Evolutionary conservation across 37 sponge, comb jelly and placozoan genomes (phyloP).

Genomic region (Beroe ovata): DNA sequence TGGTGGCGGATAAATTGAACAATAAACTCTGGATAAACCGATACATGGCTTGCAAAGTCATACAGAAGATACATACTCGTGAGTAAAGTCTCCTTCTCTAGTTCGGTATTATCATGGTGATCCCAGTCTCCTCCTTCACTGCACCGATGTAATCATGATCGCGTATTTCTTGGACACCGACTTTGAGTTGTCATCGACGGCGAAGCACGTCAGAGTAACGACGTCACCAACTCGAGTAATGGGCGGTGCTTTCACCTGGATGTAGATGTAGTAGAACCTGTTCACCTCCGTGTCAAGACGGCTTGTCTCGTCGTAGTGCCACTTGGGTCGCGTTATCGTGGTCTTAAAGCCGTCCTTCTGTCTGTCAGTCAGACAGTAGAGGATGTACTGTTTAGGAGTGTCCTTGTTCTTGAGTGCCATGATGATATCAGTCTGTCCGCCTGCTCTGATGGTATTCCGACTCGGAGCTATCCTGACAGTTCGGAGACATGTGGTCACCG

Average conservation of each 20-base stretch:
- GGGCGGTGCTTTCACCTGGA: slow-evolving; percentile 41
- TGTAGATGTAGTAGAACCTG: slow-evolving; percentile 39
- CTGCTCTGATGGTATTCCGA: not conserved
- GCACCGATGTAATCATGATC: slow-evolving; percentile 1
- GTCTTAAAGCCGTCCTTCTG: slow-evolving; percentile 30
- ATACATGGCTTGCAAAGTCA: slow-evolving; percentile 67
- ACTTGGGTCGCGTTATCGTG: slow-evolving; percentile 17
- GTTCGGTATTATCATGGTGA: not conserved
- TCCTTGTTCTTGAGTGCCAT: slow-evolving; percentile 34
- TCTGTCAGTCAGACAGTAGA: slow-evolving; percentile 23
- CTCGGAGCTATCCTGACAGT: not conserved
- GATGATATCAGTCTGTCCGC: slow-evolving; percentile 8
- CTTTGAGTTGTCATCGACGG: not conserved
- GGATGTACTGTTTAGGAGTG: not conserved
- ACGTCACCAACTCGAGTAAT: not conserved
- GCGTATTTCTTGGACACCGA: not conserved
- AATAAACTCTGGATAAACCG: slow-evolving; percentile 58
- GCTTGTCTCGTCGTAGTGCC: not conserved
- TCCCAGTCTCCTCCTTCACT: too few relatives aligned
- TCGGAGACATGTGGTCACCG: slow-evolving; percentile 1
- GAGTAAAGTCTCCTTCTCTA: not conserved
- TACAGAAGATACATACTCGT: slow-evolving; percentile 61
- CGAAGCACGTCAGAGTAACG: slow-evolving; percentile 6
- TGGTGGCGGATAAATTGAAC: slow-evolving; percentile 59
- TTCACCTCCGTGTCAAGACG: not conserved